Percentiles rank a stretch among this genome's conserved stretches.
phyloP scores from a whole-genome alignment of 2,797 vertebrate genomes.

The Aselliscus stoliczkanus region DNA sequence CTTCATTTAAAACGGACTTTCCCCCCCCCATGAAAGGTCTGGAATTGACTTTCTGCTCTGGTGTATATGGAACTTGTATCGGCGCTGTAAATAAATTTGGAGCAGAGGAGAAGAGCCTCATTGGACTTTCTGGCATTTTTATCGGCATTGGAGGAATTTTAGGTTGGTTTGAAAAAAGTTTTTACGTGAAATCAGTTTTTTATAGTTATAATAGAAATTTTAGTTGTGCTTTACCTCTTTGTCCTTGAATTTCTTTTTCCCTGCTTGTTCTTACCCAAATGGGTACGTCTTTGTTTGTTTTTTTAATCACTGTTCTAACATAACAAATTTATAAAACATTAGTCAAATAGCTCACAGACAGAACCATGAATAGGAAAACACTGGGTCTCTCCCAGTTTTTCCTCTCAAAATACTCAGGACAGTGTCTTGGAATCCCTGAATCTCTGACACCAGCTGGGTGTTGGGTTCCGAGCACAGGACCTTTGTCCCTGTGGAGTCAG shows the following conservation, averaged over 20 bases:
- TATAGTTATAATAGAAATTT: not conserved
- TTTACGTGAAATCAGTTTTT: not conserved
- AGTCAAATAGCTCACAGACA: not conserved
- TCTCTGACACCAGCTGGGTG: no score
- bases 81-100: conserved; percentile 93
- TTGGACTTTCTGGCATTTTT: conserved; percentile 97
- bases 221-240: not conserved
- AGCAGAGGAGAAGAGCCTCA: conserved; percentile 91
- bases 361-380: not conserved
- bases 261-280: not conserved
- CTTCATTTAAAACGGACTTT: not conserved
- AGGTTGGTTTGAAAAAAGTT: conserved; percentile 81
- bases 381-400: not conserved
- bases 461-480: not conserved
- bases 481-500: not conserved
- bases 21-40: conserved; percentile 84
- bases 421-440: not conserved
- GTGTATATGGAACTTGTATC: conserved; percentile 96
- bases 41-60: conserved; percentile 96
- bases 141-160: conserved; percentile 96
- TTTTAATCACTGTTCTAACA: not conserved
- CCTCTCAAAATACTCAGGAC: not conserved
- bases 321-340: not conserved
- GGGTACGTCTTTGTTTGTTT: not conserved
- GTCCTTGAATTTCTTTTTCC: not conserved